Conservation (phyloP, 2,888 invertebrate genomes). For the Ectropis crepuscularia region DNA sequence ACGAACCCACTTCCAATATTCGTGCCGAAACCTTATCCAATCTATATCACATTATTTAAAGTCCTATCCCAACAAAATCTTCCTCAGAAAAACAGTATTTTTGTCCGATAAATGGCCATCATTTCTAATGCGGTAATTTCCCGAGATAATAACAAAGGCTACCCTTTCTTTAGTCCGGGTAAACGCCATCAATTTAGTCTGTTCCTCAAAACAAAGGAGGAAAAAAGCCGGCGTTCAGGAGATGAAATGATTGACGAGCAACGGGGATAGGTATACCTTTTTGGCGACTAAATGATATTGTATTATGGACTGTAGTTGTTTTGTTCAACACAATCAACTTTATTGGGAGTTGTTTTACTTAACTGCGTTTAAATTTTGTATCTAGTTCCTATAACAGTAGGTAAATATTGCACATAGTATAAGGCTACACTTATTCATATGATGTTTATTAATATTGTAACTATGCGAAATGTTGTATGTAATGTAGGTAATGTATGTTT, state of each 20-base stretch:
- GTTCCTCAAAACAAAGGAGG: constrained; percentile 58
- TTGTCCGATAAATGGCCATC: constrained; percentile 40
- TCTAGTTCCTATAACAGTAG: too few relatives aligned
- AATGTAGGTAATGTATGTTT: too few relatives aligned
- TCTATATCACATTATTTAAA: constrained; percentile 13
- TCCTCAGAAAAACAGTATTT: constrained; percentile 26
- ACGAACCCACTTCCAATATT: neutral
- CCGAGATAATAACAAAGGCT: constrained; percentile 52
- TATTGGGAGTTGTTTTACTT: neutral
- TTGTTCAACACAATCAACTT: constrained; percentile 41
- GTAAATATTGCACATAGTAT: too few relatives aligned
- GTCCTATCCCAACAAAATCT: constrained; percentile 10
- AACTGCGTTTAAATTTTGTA: too few relatives aligned
- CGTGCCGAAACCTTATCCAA: neutral
- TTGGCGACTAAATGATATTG: constrained; percentile 19
- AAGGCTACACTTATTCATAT: too few relatives aligned
- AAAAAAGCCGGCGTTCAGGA: constrained; percentile 53
- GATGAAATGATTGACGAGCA: constrained; percentile 70
- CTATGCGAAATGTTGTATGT: too few relatives aligned
- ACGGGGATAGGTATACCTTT: constrained; percentile 29
- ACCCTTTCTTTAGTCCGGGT: constrained; percentile 57
- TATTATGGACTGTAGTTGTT: constrained; percentile 23
- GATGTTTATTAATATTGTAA: too few relatives aligned
- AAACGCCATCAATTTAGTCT: constrained; percentile 62
- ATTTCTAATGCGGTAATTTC: constrained; percentile 28